Base-by-base conservation (phyloP, 2,797 vertebrate species). In the Cyclura pinguis region DNA sequence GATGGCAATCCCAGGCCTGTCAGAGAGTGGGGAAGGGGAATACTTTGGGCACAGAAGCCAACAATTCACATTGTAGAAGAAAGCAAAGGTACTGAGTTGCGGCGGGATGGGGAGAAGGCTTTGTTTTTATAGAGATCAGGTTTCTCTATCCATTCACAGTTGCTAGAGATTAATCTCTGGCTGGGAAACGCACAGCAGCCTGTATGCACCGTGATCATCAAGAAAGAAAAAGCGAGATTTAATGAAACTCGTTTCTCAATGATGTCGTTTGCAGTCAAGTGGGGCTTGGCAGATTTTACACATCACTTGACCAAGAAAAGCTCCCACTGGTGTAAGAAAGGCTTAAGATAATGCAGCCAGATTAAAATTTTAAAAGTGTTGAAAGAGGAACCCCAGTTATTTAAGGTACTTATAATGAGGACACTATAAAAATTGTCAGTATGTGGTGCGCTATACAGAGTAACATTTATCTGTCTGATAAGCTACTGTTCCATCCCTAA, bases 81-180 rank as follows among this genome's bases (percentile, higher is more conserved):
- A 80, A 32, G 73, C 80, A 78, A 84, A 59, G 42, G n/a, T 59
- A 67, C 4, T n/a, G 81, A 59, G 35, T 8, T 69, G 47, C 47
- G 38, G 12, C 7, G 9, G 62, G 59, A 52, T 74, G 35, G 81
- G 38, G 69, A 52, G n/a, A 69, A 57, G 80, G 13, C 80, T 91
- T 91, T 91, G 80, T 91, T 91, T 91, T 88, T 59, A 57, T 27
- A 88, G 47, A 83, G 84, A 78, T 88, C 83, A 91, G 74, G 38
- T 92, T 88, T 85, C 89, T 88, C 76, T 32, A 82, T 77, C 59
- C 88, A 92, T 88, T 91, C 86, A 86, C 62, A 80, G 77, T 82
- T 69, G 82, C 57, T 42, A 57, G 35, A 90, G 69, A 47, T 82
- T 85, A 85, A 76, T 85, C 59, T 76, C 73, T 32, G 52, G 42